Conservation (phyloP, 2,888 invertebrate genomes). For the Spilosoma lubricipeda region DNA sequence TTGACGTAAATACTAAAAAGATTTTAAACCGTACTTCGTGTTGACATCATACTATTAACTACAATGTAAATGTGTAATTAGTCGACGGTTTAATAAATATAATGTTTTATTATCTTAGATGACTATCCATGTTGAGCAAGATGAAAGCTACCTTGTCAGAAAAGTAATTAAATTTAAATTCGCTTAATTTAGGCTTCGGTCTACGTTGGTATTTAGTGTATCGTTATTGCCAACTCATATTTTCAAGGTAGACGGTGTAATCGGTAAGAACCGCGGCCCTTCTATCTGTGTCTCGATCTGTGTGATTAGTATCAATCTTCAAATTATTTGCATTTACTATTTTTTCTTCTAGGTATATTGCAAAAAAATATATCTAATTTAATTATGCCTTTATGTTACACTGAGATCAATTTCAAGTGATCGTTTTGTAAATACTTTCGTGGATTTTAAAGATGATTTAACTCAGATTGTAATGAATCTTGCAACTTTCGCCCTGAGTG, state of each 20-base stretch:
- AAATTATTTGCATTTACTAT: no score
- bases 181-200: not conserved
- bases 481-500: not conserved
- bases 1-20: conserved; percentile 15
- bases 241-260: not conserved
- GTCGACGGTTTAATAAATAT: not conserved
- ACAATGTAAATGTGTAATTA: not conserved
- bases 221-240: not conserved
- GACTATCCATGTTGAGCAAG: not conserved
- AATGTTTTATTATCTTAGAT: not conserved
- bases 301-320: no score
- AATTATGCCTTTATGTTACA: no score
- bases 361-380: no score
- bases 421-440: no score
- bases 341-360: no score
- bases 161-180: not conserved
- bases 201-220: not conserved
- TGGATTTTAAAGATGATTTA: no score
- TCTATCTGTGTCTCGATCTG: no score
- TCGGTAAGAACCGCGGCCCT: not conserved
- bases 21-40: not conserved
- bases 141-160: not conserved
- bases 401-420: not conserved
- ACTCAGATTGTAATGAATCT: no score
- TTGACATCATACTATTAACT: not conserved